phyloP scores from a whole-genome alignment of 2,888 invertebrate genomes.

The Dolichomitus sp. region DNA sequence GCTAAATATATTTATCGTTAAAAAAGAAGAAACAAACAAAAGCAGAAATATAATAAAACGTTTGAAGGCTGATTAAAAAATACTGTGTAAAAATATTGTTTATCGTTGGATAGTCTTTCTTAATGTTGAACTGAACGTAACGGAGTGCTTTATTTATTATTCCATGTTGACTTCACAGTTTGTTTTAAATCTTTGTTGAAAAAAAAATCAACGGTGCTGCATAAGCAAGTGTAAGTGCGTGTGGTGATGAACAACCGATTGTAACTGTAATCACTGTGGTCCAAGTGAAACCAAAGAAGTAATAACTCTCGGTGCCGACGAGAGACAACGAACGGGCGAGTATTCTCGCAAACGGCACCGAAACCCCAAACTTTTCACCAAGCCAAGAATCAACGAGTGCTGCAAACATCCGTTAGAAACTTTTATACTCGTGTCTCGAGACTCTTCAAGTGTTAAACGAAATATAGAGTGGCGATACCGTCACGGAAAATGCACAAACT shows the following conservation, averaged over 20 bases:
- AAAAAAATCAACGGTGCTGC: neutral
- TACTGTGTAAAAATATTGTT: constrained; percentile 49
- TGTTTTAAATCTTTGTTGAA: neutral
- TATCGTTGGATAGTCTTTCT: constrained; percentile 14
- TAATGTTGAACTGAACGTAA: neutral
- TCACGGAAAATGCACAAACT: neutral
- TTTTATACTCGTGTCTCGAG: constrained; percentile 14
- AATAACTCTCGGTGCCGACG: constrained; percentile 1
- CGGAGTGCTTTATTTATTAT: constrained; percentile 13
- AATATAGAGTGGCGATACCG: neutral
- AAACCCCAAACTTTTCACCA: neutral
- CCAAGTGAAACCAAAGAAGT: constrained; percentile 9
- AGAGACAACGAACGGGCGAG: neutral
- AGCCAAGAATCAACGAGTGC: constrained; percentile 1
- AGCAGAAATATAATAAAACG: constrained; percentile 53
- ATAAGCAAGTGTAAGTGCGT: neutral
- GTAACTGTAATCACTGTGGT: constrained; percentile 3
- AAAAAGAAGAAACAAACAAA: constrained; percentile 37
- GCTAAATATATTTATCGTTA: constrained; percentile 15
- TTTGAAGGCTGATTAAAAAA: constrained; percentile 69
- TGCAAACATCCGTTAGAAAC: neutral
- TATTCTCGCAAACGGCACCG: neutral
- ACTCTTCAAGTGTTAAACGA: neutral
- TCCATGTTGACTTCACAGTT: neutral
- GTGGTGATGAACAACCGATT: neutral